Conservation (phyloP, 1,140 invertebrate species). For the Dendroctonus valens region DNA sequence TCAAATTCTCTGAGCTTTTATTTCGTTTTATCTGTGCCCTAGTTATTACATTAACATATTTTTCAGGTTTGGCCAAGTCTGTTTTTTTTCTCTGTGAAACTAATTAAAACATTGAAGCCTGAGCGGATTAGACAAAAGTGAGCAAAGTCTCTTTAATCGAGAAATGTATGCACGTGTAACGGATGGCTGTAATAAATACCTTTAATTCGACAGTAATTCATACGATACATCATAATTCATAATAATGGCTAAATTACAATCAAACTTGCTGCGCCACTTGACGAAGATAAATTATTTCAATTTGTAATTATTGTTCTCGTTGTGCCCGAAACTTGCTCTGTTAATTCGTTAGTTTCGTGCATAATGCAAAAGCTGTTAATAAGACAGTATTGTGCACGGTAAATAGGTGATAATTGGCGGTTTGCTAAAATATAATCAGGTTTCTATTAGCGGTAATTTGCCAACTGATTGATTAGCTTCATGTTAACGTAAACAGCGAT, state of each 20-base stretch:
- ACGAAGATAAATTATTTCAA: constrained; percentile 27
- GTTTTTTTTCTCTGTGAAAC: too few species aligned
- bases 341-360: constrained; percentile 10
- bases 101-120: too few species aligned
- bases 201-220: constrained; percentile 17
- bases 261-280: constrained; percentile 14
- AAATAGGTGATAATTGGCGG: constrained; percentile 9
- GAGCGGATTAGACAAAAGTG: too few species aligned
- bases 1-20: too few species aligned
- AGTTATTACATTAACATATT: too few species aligned
- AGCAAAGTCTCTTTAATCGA: neutral
- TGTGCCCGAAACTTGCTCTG: constrained; percentile 9
- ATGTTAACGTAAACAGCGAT: constrained; percentile 5
- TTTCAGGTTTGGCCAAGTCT: too few species aligned
- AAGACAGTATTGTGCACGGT: constrained; percentile 9
- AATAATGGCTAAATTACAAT: constrained; percentile 28
- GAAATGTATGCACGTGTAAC: neutral
- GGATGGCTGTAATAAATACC: constrained; percentile 14
- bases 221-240: constrained; percentile 31
- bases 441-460: too few species aligned
- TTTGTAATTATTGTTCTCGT: constrained; percentile 21
- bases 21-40: too few species aligned
- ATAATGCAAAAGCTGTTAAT: constrained; percentile 19
- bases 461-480: too few species aligned
- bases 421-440: too few species aligned